Percentiles rank a stretch among this genome's conserved stretches.
phyloP scores from a whole-genome alignment of 2,113 vertebrate genomes.

The Pelecanoides urinatrix region DNA sequence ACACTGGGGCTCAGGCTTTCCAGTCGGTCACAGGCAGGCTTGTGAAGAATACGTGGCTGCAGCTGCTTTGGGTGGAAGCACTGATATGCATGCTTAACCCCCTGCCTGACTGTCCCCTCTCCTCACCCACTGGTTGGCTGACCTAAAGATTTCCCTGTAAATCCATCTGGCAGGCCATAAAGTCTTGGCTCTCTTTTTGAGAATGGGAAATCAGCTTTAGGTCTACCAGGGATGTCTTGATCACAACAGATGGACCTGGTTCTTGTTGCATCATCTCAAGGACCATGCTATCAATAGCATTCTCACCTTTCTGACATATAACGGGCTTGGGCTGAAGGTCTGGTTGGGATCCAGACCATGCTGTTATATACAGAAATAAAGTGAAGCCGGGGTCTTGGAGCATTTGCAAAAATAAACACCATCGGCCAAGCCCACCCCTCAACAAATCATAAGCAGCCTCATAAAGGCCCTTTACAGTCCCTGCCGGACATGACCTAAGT shows the following conservation, averaged over 20 bases:
- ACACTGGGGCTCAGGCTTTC: slow-evolving; percentile 29
- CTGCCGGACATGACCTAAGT: background rate
- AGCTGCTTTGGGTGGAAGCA: slow-evolving; percentile 27
- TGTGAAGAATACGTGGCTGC: background rate
- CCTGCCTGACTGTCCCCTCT: background rate
- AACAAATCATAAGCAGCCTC: background rate
- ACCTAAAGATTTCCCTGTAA: slow-evolving; percentile 13
- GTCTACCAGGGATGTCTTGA: background rate
- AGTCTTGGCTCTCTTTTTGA: background rate
- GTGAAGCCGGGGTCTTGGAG: background rate
- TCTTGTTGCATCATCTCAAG: background rate
- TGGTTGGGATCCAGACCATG: background rate
- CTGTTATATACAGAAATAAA: background rate
- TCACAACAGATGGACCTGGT: background rate
- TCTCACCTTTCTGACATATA: background rate
- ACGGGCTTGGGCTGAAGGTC: background rate
- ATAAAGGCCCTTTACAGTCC: slow-evolving; percentile 12
- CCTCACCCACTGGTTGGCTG: background rate
- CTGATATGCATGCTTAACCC: background rate
- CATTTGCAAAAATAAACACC: background rate
- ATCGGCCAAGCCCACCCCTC: slow-evolving; percentile 1
- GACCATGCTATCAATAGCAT: rapidly evolving
- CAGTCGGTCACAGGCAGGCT: background rate
- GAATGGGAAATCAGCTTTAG: background rate
- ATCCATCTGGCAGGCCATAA: background rate